Conservation (phyloP, 2,888 invertebrate species). For the Autographa pulchrina region DNA sequence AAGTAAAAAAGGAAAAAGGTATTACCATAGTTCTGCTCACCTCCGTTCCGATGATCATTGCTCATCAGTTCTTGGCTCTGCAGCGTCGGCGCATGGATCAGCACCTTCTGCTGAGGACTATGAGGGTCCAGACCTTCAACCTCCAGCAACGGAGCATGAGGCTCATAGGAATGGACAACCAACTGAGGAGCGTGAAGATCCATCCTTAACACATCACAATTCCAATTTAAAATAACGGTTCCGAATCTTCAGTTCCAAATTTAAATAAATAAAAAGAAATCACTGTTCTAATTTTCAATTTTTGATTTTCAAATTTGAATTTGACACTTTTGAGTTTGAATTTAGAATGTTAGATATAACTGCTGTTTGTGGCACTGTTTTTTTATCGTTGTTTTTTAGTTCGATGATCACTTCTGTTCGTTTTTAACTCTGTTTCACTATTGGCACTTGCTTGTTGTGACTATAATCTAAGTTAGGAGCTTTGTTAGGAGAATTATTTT, state of each 20-base stretch:
- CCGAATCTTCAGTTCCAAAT: constrained; percentile 23
- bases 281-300: constrained; percentile 16
- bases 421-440: constrained; percentile 64
- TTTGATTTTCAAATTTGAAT: constrained; percentile 14
- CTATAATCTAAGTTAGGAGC: constrained; percentile 59
- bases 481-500: constrained; percentile 65
- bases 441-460: constrained; percentile 72
- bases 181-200: constrained; percentile 85
- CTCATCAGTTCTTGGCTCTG: constrained; percentile 84
- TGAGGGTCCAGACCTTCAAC: constrained; percentile 86
- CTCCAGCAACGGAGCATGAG: constrained; percentile 84
- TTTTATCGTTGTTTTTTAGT: constrained; percentile 69
- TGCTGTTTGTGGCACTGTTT: constrained; percentile 62
- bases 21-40: constrained; percentile 64
- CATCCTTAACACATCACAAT: constrained; percentile 72
- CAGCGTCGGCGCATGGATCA: constrained; percentile 83
- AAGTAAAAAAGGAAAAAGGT: neutral
- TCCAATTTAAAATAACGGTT: constrained; percentile 30
- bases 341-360: constrained; percentile 26
- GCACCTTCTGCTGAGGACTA: constrained; percentile 86
- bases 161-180: constrained; percentile 85
- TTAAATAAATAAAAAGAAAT: constrained; percentile 19
- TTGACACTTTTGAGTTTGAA: constrained; percentile 14
- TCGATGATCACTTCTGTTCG: constrained; percentile 63
- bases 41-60: constrained; percentile 84